phyloP scores from a whole-genome alignment of 2,888 invertebrate genomes.

The Sipha maydis region DNA sequence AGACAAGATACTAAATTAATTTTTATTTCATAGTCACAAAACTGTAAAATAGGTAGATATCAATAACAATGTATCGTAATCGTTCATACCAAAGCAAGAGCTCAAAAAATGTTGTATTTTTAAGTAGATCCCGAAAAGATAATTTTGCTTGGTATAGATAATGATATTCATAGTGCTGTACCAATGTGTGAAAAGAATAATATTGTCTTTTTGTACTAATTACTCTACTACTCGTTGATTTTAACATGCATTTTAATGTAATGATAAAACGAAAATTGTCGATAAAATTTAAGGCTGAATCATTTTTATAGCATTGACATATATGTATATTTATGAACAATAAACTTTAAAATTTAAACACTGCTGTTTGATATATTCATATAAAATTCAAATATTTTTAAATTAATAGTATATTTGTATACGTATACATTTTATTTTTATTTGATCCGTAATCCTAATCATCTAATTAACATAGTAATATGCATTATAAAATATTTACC shows the following conservation, averaged over 20 bases:
- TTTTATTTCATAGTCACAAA: background rate
- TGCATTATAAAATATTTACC: constrained; percentile 9
- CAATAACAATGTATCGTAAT: background rate
- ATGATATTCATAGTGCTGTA: background rate
- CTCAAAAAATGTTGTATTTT: background rate
- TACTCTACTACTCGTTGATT: too few relatives aligned
- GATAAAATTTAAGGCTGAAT: background rate
- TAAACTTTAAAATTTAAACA: background rate
- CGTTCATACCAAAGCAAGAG: background rate
- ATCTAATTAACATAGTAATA: background rate
- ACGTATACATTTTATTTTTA: background rate
- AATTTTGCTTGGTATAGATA: background rate
- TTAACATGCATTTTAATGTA: background rate
- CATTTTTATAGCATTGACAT: background rate
- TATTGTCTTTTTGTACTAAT: background rate
- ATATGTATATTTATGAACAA: background rate
- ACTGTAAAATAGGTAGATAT: background rate
- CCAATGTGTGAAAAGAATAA: background rate
- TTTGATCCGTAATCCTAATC: background rate
- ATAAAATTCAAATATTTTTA: background rate
- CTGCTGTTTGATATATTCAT: background rate
- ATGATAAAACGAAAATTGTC: background rate
- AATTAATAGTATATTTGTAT: too few relatives aligned
- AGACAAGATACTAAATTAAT: background rate
- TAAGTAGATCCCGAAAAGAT: background rate